Evolutionary conservation across 2,113 vertebrate genomes (phyloP), one percentile per base, ranked within the genome.

Genomic region (Sinocyclocheilus grahami): DNA sequence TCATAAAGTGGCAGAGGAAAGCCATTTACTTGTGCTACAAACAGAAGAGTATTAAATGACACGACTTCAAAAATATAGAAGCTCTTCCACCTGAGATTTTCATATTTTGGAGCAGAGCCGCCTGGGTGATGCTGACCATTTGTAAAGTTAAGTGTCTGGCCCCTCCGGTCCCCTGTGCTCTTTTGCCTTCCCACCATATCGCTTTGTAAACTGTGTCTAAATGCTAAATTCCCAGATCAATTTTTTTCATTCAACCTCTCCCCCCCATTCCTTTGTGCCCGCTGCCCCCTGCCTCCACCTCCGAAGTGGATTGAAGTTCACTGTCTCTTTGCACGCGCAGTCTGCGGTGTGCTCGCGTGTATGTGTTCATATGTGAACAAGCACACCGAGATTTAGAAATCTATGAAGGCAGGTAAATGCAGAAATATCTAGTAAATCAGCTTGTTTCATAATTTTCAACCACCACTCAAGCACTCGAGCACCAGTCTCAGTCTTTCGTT

Each of bases 151-250:
- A 94, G 90, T 91, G 91, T 90, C 93, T 90, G 87, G 90, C 91
- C 89, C 71, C 62, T 85, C 10, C 8, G 3, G 72, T 71, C 91
- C 91, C 90, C 83, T 88, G 90, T 89, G 86, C 89, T 89, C 90
- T 78, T 42, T 79, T 85, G 82, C 83, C 90, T 90, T 91, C 89
- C 87, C 91, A 91, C 93, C 85, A 90, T 92, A 93, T 94, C 89
- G 91, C 94, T 95, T 94, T 93, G 93, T 94, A 95, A 95, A 95
- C 93, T 94, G 93, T 95, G 94, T 95, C 94, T 95, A 95, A 95
- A 95, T 95, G 94, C 94, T 94, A 95, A 95, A 95, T 93, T 94
- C 93, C 87, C 90, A 84, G 93, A 94, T 94, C 93, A 95, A 94
- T 95, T 95, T 94, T 79, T 93, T 94, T 93, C 93, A 94, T 95